A percentile compares a stretch with the other conserved stretches of the same genome.
These are phyloP conservation scores for Microcebus griseorufus DNA, from an alignment of 2,113 vertebrate genomes.

Conservation along the genomic window DNA sequence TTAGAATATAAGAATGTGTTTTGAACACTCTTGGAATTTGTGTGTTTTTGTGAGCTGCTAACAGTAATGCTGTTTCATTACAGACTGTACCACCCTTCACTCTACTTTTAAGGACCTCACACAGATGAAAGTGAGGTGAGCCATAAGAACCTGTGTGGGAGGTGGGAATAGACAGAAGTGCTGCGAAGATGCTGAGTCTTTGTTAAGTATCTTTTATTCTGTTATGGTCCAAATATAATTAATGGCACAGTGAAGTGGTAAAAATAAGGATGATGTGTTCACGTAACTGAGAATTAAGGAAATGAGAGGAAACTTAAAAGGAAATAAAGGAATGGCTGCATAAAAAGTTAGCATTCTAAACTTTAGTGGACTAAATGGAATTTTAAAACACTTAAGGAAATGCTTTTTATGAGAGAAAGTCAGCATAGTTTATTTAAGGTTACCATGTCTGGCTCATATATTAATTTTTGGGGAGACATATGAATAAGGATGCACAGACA, in stretches of 20 bases:
- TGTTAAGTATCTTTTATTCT: background rate
- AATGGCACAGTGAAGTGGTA: background rate
- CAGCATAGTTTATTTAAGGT: background rate
- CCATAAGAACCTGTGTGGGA: background rate
- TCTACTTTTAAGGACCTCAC: background rate
- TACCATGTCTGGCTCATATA: background rate
- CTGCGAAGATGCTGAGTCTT: background rate
- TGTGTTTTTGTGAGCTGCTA: background rate
- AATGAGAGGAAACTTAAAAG: background rate
- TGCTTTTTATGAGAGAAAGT: background rate
- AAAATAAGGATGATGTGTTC: background rate
- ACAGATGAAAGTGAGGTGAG: background rate
- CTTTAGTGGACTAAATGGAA: background rate
- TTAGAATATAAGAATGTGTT: background rate
- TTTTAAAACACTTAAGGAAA: background rate
- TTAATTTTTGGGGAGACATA: background rate
- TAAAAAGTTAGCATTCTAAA: background rate
- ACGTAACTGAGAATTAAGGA: background rate
- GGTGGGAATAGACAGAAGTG: background rate
- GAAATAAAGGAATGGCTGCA: background rate
- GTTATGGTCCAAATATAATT: background rate
- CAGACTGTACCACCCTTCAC: background rate
- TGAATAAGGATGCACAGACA: background rate
- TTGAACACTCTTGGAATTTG: background rate
- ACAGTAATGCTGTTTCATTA: background rate